Percentiles rank a stretch among this genome's conserved stretches.
Evolutionary conservation across 2,797 vertebrate genomes (phyloP).

Genomic region (Gallinago solitaria): DNA sequence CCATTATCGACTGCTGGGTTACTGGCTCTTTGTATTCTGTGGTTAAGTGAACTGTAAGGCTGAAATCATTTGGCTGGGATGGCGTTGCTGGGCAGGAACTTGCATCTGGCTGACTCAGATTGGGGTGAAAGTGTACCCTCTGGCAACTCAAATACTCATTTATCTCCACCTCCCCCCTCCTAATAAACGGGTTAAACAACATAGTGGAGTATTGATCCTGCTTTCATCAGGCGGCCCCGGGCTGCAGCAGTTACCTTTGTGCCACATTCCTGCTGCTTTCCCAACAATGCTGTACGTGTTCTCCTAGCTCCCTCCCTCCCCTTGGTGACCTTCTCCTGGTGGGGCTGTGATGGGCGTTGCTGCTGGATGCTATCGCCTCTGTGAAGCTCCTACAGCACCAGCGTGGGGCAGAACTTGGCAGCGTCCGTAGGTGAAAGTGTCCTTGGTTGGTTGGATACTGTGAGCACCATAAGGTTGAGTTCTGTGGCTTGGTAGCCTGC

Average conservation of each 20-base stretch:
- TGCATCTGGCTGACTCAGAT: constrained; percentile 30
- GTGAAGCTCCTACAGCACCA: fast-evolving
- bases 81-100: constrained; percentile 39
- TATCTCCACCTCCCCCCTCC: neutral
- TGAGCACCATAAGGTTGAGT: neutral
- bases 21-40: constrained; percentile 33
- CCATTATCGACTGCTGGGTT: constrained; percentile 61
- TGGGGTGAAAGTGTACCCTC: constrained; percentile 55
- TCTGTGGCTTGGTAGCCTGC: neutral
- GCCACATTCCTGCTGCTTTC: constrained; percentile 55
- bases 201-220: constrained; percentile 46
- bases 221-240: constrained; percentile 16
- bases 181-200: constrained; percentile 52
- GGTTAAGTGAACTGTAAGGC: constrained; percentile 44
- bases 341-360: neutral
- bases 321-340: neutral
- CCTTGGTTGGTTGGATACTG: neutral
- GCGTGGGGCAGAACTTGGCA: neutral
- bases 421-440: fast-evolving
- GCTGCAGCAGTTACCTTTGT: constrained; percentile 51
- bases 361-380: fast-evolving
- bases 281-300: neutral
- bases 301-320: neutral
- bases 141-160: constrained; percentile 21
- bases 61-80: constrained; percentile 28